These are phyloP conservation scores for Drosophila setifemur DNA, from an alignment of 1,140 invertebrate genomes.

Conservation along the genomic window DNA sequence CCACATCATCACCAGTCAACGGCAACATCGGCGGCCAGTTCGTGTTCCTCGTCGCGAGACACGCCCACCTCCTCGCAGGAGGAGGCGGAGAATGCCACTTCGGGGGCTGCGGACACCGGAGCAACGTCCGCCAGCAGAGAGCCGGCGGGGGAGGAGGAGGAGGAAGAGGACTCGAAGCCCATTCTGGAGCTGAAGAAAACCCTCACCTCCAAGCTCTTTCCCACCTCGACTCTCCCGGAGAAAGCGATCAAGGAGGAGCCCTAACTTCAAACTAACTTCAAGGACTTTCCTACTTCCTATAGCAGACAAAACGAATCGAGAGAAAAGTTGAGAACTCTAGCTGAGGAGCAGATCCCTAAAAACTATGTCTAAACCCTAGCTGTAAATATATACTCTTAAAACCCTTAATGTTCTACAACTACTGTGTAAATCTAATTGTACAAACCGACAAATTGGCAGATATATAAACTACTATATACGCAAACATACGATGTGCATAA, in stretches of 20 bases:
- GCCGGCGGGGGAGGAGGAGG: constrained; percentile 9
- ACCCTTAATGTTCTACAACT: constrained; percentile 48
- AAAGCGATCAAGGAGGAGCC: constrained; percentile 33
- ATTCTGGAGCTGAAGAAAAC: constrained; percentile 52
- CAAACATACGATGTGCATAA: constrained; percentile 31
- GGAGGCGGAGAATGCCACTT: constrained; percentile 20
- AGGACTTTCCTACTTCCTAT: constrained; percentile 54
- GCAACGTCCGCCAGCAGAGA: constrained; percentile 42
- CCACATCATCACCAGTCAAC: constrained; percentile 59
- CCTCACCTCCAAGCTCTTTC: constrained; percentile 56
- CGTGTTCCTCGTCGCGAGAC: constrained; percentile 57
- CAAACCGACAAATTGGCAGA: constrained; percentile 55
- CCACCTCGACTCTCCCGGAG: constrained; percentile 1
- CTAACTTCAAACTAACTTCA: constrained; percentile 24
- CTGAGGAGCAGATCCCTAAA: constrained; percentile 37
- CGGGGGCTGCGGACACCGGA: constrained; percentile 40
- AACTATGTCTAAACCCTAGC: constrained; percentile 35
- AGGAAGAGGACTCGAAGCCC: constrained; percentile 52
- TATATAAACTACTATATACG: constrained; percentile 33
- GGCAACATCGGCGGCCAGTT: constrained; percentile 57
- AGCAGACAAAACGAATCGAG: constrained; percentile 2
- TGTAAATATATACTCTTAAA: constrained; percentile 52
- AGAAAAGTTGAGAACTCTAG: constrained; percentile 17
- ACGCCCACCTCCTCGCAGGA: constrained; percentile 59
- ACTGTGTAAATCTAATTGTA: constrained; percentile 73